Conservation (phyloP, 1,140 invertebrate genomes). For the Phymorhynchus buccinoides region DNA sequence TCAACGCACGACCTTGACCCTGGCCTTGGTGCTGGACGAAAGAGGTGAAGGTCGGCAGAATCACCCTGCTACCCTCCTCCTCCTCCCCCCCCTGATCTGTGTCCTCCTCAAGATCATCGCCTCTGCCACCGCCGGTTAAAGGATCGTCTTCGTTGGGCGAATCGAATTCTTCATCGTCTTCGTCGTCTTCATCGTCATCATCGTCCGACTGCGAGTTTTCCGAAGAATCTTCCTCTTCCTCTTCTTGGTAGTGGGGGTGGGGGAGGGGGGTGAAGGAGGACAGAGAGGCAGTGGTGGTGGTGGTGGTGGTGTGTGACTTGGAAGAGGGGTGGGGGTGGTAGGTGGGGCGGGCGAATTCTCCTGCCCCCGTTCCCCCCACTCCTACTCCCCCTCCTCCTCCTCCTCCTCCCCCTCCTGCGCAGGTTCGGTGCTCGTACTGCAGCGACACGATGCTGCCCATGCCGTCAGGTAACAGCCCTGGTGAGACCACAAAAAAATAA, state of each 20-base stretch:
- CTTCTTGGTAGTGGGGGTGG: background rate
- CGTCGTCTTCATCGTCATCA: too few species aligned
- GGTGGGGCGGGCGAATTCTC: background rate
- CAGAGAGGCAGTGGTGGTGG: too few species aligned
- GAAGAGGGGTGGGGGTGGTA: background rate
- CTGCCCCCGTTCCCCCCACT: too few species aligned
- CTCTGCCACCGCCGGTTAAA: background rate
- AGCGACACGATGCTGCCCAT: background rate
- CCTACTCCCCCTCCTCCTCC: background rate
- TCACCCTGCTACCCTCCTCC: too few species aligned
- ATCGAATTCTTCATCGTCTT: too few species aligned
- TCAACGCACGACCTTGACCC: too few species aligned
- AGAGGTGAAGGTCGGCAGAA: background rate
- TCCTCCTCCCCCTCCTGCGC: background rate
- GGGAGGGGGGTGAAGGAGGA: background rate
- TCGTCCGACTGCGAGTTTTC: constrained; percentile 28
- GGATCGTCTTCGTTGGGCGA: constrained; percentile 22
- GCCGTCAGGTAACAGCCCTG: constrained; percentile 29
- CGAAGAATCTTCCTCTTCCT: background rate
- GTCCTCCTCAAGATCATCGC: too few species aligned
- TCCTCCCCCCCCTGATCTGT: too few species aligned
- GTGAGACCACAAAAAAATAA: background rate
- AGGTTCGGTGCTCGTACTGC: background rate
- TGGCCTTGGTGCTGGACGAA: constrained; percentile 4
- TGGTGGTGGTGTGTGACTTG: background rate